Conservation (phyloP, 2,113 vertebrate genomes). For the Chamaea fasciata region DNA sequence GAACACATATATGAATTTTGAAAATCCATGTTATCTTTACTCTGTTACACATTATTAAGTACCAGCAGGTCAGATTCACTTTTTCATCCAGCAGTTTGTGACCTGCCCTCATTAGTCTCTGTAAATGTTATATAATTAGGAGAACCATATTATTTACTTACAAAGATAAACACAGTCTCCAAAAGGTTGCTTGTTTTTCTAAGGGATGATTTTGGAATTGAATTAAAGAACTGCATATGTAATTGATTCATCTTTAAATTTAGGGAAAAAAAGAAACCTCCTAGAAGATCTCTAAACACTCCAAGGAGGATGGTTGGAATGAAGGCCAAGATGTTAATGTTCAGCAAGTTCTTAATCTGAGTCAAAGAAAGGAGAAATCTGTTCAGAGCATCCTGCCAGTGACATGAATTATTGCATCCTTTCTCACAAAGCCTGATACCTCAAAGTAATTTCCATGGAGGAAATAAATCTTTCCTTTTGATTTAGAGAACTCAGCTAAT, state of each 20-base stretch:
- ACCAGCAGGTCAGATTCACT: not conserved
- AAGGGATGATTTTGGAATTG: slow-evolving; percentile 15
- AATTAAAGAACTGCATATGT: slow-evolving; percentile 27
- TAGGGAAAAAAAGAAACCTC: slow-evolving; percentile 37
- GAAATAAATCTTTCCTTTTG: not conserved
- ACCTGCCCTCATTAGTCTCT: not conserved
- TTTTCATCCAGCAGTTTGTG: not conserved
- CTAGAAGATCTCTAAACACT: slow-evolving; percentile 53
- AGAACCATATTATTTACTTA: slow-evolving; percentile 17
- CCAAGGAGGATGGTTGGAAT: slow-evolving; percentile 35
- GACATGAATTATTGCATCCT: not conserved
- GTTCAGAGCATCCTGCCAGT: not conserved
- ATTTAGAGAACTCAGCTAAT: not conserved
- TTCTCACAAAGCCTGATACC: not conserved
- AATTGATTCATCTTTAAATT: slow-evolving; percentile 59
- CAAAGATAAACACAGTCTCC: slow-evolving; percentile 47
- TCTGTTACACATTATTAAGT: not conserved
- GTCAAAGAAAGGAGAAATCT: not conserved
- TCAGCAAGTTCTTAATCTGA: slow-evolving; percentile 53
- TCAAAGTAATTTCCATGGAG: not conserved
- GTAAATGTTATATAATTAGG: not conserved
- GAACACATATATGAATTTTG: not conserved
- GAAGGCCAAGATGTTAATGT: slow-evolving; percentile 47
- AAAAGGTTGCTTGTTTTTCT: slow-evolving; percentile 48
- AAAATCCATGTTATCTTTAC: not conserved